These are phyloP conservation scores for Pantherophis alleghaniensis DNA, from an alignment of 2,797 vertebrate species.

Conservation along the genomic window DNA sequence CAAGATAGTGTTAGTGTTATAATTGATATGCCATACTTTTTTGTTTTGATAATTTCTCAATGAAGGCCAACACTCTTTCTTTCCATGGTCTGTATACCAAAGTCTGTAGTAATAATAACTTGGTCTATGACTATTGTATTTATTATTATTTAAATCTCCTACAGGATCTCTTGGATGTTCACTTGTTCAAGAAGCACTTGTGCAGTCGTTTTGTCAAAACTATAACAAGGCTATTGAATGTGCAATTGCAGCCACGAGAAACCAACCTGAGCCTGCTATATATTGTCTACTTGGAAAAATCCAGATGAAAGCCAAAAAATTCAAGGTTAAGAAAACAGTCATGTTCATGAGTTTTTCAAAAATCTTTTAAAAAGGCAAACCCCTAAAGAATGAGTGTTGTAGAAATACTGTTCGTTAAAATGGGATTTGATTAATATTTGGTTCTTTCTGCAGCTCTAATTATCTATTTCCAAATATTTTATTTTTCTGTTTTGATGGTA, in stretches of 20 bases:
- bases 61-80: background rate
- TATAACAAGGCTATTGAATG: conserved; percentile 70
- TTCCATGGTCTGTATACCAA: background rate
- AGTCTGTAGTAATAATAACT: background rate
- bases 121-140: background rate
- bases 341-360: background rate
- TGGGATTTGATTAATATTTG: background rate
- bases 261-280: conserved; percentile 47
- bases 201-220: conserved; percentile 76
- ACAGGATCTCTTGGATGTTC: conserved; percentile 63
- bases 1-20: background rate
- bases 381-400: background rate
- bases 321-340: conserved; percentile 65
- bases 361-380: background rate
- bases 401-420: background rate
- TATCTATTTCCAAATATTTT: background rate
- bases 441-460: background rate
- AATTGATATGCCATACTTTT: background rate
- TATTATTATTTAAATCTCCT: conserved; percentile 9
- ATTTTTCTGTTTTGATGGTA: background rate
- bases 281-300: conserved; percentile 73
- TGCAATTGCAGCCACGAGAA: conserved; percentile 47
- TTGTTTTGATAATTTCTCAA: background rate
- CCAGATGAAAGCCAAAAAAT: conserved; percentile 75
- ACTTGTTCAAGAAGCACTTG: conserved; percentile 70